phyloP scores from a whole-genome alignment of 2,797 vertebrate genomes.

The Scyliorhinus canicula region DNA sequence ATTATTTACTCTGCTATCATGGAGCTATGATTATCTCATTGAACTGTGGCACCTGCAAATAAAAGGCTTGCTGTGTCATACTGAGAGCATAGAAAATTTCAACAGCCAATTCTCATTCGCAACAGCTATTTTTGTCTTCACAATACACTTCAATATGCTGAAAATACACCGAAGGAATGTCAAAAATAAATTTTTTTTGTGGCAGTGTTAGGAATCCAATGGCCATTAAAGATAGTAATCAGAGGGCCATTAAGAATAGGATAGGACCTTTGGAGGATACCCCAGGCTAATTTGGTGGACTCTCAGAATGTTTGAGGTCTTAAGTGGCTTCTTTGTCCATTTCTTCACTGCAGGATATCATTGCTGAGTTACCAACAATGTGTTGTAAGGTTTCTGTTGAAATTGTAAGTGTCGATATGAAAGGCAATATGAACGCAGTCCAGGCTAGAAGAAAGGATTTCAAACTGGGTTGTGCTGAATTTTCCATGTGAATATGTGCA shows the following conservation, averaged over 20 bases:
- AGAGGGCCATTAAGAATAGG: background rate
- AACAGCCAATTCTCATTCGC: background rate
- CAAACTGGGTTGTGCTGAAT: background rate
- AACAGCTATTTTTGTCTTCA: background rate
- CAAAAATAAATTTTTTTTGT: background rate
- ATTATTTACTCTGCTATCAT: background rate
- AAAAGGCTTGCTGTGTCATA: background rate
- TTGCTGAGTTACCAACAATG: background rate
- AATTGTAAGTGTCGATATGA: background rate
- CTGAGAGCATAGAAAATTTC: background rate
- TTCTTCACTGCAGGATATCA: background rate
- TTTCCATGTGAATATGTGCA: background rate
- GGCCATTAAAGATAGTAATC: too few species aligned
- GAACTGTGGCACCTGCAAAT: background rate
- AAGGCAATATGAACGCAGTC: background rate
- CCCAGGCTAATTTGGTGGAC: background rate
- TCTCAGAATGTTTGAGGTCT: background rate
- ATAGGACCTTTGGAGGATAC: background rate
- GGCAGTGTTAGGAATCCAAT: background rate
- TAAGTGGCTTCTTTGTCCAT: background rate
- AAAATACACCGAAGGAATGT: background rate
- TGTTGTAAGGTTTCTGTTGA: background rate
- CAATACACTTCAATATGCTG: background rate
- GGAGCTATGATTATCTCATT: background rate
- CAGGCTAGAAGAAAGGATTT: background rate